Percentiles rank a stretch among this genome's conserved stretches.
These are phyloP conservation scores for Drosophila tristis DNA, from an alignment of 1,140 invertebrate genomes.

Conservation along the genomic window DNA sequence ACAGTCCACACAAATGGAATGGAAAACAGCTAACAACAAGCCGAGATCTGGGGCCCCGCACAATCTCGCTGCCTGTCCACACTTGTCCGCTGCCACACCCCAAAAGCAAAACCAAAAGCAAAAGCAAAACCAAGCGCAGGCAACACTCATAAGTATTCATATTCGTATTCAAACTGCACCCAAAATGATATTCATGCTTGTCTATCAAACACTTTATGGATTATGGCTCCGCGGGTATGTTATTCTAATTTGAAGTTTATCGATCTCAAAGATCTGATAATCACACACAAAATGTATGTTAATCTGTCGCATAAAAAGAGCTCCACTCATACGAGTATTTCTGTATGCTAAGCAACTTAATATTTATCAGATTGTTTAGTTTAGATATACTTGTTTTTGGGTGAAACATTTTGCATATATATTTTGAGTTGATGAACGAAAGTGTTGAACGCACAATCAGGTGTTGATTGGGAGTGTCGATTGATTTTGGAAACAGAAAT, in stretches of 20 bases:
- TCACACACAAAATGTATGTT: constrained; percentile 3
- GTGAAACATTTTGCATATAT: no score
- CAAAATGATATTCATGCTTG: constrained; percentile 25
- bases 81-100: constrained; percentile 65
- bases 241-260: constrained; percentile 36
- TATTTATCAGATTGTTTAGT: no score
- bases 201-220: constrained; percentile 25
- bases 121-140: no score
- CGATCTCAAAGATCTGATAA: constrained; percentile 14
- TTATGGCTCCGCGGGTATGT: constrained; percentile 5
- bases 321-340: no score
- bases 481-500: no score
- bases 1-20: constrained; percentile 4
- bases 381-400: no score
- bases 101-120: constrained; percentile 7
- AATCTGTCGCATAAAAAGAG: constrained; percentile 3
- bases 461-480: no score
- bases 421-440: no score
- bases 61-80: constrained; percentile 40
- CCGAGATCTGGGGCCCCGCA: not conserved
- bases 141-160: constrained; percentile 4
- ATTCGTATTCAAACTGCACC: constrained; percentile 45
- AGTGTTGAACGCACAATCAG: no score
- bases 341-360: no score
- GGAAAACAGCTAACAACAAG: constrained; percentile 19